phyloP scores from a whole-genome alignment of 2,113 vertebrate genomes.

The Sprattus sprattus region DNA sequence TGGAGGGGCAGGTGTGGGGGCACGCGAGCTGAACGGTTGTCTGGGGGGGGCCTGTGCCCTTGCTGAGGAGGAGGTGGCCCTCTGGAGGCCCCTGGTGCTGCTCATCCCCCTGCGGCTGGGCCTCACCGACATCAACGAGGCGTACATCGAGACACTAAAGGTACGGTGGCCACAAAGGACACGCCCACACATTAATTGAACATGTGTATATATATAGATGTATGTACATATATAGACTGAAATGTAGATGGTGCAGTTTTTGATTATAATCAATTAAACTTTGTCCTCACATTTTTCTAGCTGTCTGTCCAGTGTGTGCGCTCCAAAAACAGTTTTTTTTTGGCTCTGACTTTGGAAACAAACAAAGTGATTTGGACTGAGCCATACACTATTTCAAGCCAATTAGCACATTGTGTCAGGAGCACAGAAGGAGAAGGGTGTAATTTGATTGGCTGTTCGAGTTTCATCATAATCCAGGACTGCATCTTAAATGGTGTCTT shows the following conservation, averaged over 20 bases:
- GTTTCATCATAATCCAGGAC: not conserved
- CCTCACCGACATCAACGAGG: slow-evolving; percentile 94
- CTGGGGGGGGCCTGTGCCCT: slow-evolving; percentile 76
- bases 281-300: not conserved
- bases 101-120: slow-evolving; percentile 96
- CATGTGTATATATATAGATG: too few relatives aligned
- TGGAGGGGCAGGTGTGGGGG: slow-evolving; percentile 48
- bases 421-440: not conserved
- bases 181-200: too few relatives aligned
- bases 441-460: not conserved
- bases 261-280: not conserved
- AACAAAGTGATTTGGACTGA: not conserved
- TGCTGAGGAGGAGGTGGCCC: slow-evolving; percentile 62
- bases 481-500: not conserved
- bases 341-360: not conserved
- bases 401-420: not conserved
- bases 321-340: not conserved
- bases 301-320: not conserved
- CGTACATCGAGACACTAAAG: slow-evolving; percentile 96
- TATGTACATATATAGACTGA: too few relatives aligned
- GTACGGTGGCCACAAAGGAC: slow-evolving; percentile 58
- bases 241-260: too few relatives aligned
- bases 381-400: not conserved
- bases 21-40: slow-evolving; percentile 67
- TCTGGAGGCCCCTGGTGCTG: slow-evolving; percentile 91